Evolutionary conservation across 2,113 vertebrate genomes (phyloP).

Genomic region (Myrmophylax atrothorax): DNA sequence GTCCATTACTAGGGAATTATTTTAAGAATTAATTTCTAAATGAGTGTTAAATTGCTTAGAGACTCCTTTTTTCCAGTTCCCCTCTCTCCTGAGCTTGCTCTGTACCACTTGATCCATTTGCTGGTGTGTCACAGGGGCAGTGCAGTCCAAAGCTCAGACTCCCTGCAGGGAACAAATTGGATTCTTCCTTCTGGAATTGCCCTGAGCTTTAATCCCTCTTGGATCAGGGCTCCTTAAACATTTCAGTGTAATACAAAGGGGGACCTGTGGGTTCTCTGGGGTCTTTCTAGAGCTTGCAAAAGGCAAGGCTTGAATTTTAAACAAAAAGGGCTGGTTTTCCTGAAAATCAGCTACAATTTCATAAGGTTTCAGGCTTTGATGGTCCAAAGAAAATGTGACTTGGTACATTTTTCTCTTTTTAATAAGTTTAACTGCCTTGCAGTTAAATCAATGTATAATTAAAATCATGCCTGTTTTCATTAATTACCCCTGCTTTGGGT

Average conservation of each 20-base stretch:
- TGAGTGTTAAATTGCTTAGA: not conserved
- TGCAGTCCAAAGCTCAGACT: not conserved
- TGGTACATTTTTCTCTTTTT: not conserved
- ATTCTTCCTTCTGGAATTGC: not conserved
- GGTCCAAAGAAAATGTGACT: not conserved
- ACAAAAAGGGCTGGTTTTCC: not conserved
- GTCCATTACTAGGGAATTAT: not conserved
- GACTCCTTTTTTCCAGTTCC: not conserved
- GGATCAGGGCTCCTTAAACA: not conserved
- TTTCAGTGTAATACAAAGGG: not conserved
- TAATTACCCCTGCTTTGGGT: constrained; percentile 3
- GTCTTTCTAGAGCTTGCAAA: not conserved
- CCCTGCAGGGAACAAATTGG: not conserved
- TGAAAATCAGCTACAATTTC: not conserved
- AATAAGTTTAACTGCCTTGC: not conserved
- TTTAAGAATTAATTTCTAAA: not conserved
- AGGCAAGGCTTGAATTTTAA: not conserved
- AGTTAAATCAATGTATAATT: constrained; percentile 11
- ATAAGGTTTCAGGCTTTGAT: not conserved
- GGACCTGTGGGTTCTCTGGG: not conserved
- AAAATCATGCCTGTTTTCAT: constrained; percentile 32
- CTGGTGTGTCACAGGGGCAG: not conserved
- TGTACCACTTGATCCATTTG: not conserved
- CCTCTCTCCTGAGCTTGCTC: not conserved
- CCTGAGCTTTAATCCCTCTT: not conserved